These are phyloP conservation scores for Vipera latastei DNA, from an alignment of 2,797 vertebrate species.

Conservation along the genomic window DNA sequence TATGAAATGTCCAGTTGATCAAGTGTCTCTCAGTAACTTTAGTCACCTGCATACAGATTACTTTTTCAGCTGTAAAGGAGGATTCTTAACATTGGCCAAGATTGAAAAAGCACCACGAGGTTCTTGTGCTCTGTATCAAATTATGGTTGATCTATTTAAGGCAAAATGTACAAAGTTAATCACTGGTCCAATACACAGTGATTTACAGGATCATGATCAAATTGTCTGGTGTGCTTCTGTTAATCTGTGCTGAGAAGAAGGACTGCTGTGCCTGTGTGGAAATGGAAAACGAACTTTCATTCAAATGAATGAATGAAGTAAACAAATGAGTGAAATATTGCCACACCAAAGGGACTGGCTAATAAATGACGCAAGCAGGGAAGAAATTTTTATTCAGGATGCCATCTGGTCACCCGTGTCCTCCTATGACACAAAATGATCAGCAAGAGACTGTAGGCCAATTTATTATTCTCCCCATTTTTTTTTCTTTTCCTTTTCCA, in stretches of 20 bases:
- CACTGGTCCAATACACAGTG: not conserved
- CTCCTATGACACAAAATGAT: not conserved
- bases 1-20: not conserved
- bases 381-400: not conserved
- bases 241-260: not conserved
- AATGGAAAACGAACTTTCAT: not conserved
- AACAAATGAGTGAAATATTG: not conserved
- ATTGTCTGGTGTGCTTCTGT: not conserved
- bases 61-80: not conserved
- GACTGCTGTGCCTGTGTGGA: not conserved
- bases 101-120: not conserved
- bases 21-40: not conserved
- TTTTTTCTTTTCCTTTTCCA: not conserved
- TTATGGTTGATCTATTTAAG: not conserved
- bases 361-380: not conserved
- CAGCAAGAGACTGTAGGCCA: not conserved
- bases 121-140: not conserved
- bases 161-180: not conserved
- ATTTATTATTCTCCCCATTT: not conserved
- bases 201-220: not conserved
- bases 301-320: not conserved
- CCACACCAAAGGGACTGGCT: not conserved
- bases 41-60: slow-evolving; percentile 7
- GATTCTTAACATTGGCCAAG: not conserved
- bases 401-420: not conserved